Conservation (phyloP, 2,888 invertebrate genomes). For the Apeira syringaria region DNA sequence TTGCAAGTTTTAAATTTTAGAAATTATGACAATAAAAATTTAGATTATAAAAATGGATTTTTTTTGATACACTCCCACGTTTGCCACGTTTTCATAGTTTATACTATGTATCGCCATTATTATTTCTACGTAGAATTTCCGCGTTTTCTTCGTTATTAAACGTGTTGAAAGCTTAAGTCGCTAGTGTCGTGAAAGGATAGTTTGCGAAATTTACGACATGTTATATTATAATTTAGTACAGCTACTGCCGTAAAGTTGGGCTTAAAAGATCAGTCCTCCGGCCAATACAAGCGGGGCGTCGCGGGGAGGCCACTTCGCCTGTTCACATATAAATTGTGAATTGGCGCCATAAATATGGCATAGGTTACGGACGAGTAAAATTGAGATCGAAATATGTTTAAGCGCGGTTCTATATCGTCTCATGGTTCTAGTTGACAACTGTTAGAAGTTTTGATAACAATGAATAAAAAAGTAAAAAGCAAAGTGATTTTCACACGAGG, state of each 20-base stretch:
- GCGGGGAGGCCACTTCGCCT: constrained; percentile 22
- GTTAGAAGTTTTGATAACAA: too few species aligned
- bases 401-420: too few species aligned
- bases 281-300: constrained; percentile 34
- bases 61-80: too few species aligned
- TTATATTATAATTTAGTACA: constrained; percentile 82
- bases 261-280: constrained; percentile 73
- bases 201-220: constrained; percentile 79
- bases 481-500: too few species aligned
- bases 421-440: too few species aligned
- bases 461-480: too few species aligned
- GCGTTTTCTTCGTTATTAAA: constrained; percentile 40
- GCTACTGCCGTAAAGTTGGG: constrained; percentile 71
- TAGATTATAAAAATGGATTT: too few species aligned
- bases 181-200: constrained; percentile 68
- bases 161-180: constrained; percentile 56
- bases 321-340: constrained; percentile 29
- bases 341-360: constrained; percentile 22
- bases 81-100: too few species aligned
- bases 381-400: not conserved
- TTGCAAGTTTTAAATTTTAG: too few species aligned
- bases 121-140: not conserved
- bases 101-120: too few species aligned
- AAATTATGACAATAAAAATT: too few species aligned
- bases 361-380: constrained; percentile 7